These are phyloP conservation scores for Nesoenas mayeri DNA, from an alignment of 2,113 vertebrate genomes.

Conservation along the genomic window DNA sequence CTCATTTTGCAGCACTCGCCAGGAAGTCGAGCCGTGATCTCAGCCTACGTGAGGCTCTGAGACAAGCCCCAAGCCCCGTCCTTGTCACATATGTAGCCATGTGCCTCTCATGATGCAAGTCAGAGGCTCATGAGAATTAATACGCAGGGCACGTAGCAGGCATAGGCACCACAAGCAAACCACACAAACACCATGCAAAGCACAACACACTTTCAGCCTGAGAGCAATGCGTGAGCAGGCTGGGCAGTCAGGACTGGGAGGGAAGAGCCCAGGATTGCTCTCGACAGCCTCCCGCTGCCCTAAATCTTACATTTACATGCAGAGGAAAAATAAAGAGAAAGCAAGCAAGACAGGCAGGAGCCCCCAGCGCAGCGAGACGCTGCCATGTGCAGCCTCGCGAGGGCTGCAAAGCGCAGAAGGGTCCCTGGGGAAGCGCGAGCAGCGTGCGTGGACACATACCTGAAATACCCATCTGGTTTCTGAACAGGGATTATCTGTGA, in stretches of 20 bases:
- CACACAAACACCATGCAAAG: not conserved
- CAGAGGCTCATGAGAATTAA: not conserved
- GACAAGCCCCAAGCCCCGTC: not conserved
- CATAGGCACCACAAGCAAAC: not conserved
- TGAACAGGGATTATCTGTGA: not conserved
- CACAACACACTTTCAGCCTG: accelerated
- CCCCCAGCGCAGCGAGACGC: accelerated
- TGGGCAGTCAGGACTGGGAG: accelerated
- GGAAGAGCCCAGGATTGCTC: not conserved
- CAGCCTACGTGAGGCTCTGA: not conserved
- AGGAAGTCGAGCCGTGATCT: not conserved
- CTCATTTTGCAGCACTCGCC: accelerated
- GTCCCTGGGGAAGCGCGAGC: not conserved
- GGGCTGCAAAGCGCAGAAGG: not conserved
- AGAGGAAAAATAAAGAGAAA: not conserved
- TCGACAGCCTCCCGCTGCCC: not conserved
- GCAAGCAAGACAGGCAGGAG: not conserved
- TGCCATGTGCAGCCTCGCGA: not conserved
- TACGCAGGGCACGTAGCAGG: not conserved
- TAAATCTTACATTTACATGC: not conserved
- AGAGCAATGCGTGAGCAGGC: accelerated
- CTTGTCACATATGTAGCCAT: not conserved
- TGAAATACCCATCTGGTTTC: not conserved
- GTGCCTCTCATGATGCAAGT: accelerated
- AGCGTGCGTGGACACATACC: not conserved